Evolutionary conservation across 1,140 invertebrate species (phyloP).

Genomic region (Neodiprion virginianus): DNA sequence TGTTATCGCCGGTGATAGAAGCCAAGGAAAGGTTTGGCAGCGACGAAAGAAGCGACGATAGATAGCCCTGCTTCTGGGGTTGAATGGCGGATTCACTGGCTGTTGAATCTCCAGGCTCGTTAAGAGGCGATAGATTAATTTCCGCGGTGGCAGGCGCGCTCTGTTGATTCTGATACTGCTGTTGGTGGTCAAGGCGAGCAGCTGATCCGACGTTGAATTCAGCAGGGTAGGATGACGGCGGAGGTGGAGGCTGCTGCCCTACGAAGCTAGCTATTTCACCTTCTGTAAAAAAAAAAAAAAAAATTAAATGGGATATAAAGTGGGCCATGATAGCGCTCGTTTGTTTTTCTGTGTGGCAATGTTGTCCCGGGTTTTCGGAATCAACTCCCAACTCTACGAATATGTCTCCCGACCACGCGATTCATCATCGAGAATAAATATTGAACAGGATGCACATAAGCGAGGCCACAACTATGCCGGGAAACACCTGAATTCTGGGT

Average conservation of each 20-base stretch:
- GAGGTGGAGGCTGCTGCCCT: slow-evolving; percentile 32
- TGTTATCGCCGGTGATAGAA: slow-evolving; percentile 37
- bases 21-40: slow-evolving; percentile 51
- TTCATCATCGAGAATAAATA: slow-evolving; percentile 27
- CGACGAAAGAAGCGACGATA: slow-evolving; percentile 54
- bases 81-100: slow-evolving; percentile 32
- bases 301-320: neutral
- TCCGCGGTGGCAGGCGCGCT: neutral
- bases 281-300: slow-evolving; percentile 35
- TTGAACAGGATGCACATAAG: slow-evolving; percentile 34
- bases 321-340: neutral
- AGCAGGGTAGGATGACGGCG: neutral
- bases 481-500: slow-evolving; percentile 10
- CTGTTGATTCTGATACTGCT: neutral
- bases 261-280: slow-evolving; percentile 43
- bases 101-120: neutral
- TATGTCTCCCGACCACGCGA: no score
- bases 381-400: no score
- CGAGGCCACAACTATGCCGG: neutral
- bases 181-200: slow-evolving; percentile 14
- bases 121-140: neutral
- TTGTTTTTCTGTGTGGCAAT: no score
- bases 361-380: no score
- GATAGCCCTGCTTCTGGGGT: slow-evolving; percentile 46
- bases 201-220: slow-evolving; percentile 12